Base-by-base conservation (phyloP, 1,140 invertebrate genomes). In the Musca domestica region DNA sequence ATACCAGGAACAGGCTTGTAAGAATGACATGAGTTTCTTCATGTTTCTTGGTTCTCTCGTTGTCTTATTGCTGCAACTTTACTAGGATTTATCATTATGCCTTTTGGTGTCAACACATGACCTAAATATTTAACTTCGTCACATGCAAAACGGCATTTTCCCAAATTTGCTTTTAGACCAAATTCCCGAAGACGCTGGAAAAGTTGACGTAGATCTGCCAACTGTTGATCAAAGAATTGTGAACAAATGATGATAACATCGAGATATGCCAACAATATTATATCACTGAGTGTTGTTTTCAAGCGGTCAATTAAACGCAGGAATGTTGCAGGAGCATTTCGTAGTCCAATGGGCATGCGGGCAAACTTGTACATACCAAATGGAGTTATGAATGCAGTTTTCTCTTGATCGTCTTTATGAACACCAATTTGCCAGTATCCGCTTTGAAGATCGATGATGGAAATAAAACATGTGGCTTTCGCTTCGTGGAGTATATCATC, bases 271-370 rank as follows among this genome's bases (percentile, higher is more conserved):
- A n/a, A n/a, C n/a, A n/a, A n/a, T n/a, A n/a, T n/a, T n/a, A n/a
- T n/a, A n/a, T n/a, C n/a, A n/a, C n/a, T n/a, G n/a, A n/a, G n/a
- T n/a, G n/a, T n/a, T n/a, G n/a, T n/a, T n/a, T n/a, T n/a, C n/a
- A n/a, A n/a, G n/a, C n/a, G n/a, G n/a, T n/a, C n/a, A n/a, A n/a
- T n/a, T n/a, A n/a, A n/a, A n/a, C n/a, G n/a, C n/a, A n/a, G n/a
- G n/a, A n/a, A n/a, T n/a, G n/a, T n/a, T 9, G 58, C 58, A 48
- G 67, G 67, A n/a, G 58, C 58, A 54, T 80, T 77, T 9, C 68
- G 67, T 3, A 85, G 67, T 3, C 84, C 83, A 73, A 85, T 82
- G 0, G 82, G 77, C 80, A 85, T 82, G 5, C 81, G 71, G 12
- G 70, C 76, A 65, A 83, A 85, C 19, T n/a, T n/a, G n/a, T n/a